Percentiles rank a stretch among this genome's conserved stretches.
phyloP scores from a whole-genome alignment of 2,888 invertebrate genomes.

The Byasa hedistus region DNA sequence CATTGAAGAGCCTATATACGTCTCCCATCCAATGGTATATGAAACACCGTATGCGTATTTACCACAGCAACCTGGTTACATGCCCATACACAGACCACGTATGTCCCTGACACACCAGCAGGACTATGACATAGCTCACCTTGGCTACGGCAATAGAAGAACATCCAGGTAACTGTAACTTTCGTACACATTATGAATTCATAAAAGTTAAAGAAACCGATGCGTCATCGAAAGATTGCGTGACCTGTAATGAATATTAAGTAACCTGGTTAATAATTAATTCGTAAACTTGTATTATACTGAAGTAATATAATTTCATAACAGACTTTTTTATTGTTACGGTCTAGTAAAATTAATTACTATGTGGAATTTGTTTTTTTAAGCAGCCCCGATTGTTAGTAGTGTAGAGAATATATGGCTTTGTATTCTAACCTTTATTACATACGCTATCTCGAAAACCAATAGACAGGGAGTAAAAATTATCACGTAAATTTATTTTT shows the following conservation, averaged over 20 bases:
- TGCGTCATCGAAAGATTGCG: conserved; percentile 31
- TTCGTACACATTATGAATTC: conserved; percentile 21
- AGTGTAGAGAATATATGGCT: neutral
- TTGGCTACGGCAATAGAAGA: conserved; percentile 58
- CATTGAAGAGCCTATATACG: conserved; percentile 65
- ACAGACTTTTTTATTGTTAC: conserved; percentile 22
- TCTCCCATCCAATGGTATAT: conserved; percentile 63
- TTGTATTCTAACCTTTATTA: too few relatives aligned
- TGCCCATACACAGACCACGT: conserved; percentile 57
- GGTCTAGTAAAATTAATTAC: conserved; percentile 10
- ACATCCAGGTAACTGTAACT: conserved; percentile 58
- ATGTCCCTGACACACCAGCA: conserved; percentile 66
- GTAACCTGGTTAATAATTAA: conserved; percentile 27
- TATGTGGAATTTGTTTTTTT: neutral
- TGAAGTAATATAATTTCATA: conserved; percentile 28
- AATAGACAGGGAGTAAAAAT: too few relatives aligned
- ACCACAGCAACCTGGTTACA: conserved; percentile 56
- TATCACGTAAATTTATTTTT: too few relatives aligned
- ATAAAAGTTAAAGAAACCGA: conserved; percentile 19
- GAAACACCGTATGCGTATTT: conserved; percentile 66
- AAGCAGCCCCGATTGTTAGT: neutral
- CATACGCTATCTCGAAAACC: too few relatives aligned
- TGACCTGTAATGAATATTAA: conserved; percentile 35
- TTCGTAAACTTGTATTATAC: conserved; percentile 29
- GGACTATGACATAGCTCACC: conserved; percentile 60